Evolutionary conservation across 2,113 vertebrate species (phyloP).

Genomic region (Ornithorhynchus anatinus): DNA sequence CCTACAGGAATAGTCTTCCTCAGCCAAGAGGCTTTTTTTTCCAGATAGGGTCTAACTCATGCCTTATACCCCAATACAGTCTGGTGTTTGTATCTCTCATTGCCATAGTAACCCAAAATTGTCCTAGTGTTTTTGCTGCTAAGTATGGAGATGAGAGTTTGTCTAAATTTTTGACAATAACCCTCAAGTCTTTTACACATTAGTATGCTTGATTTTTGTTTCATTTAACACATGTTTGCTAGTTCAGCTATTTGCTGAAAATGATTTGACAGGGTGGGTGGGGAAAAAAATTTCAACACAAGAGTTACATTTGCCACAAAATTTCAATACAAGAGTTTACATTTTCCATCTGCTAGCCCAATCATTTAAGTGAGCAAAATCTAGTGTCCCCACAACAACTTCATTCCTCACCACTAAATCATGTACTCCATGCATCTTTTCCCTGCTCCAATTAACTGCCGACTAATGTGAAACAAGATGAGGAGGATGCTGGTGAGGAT

Average conservation of each 20-base stretch:
- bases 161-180: conserved; percentile 32
- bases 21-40: background rate
- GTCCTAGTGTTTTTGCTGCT: background rate
- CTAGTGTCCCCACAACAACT: background rate
- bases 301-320: too few relatives aligned
- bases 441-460: background rate
- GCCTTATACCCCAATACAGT: background rate
- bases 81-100: background rate
- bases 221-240: conserved; percentile 1
- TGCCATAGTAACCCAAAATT: conserved; percentile 16
- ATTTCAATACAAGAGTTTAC: background rate
- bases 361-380: background rate
- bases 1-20: background rate
- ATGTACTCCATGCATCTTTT: background rate
- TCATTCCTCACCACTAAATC: too few relatives aligned
- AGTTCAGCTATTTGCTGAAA: background rate
- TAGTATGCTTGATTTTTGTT: conserved; percentile 7
- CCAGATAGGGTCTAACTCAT: background rate
- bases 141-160: conserved; percentile 12
- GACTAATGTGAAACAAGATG: background rate
- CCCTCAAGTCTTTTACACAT: conserved; percentile 16
- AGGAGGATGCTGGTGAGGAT: background rate
- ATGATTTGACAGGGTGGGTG: background rate
- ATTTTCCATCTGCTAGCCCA: background rate
- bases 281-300: background rate